Percentiles rank a stretch among this genome's conserved stretches.
Conservation (phyloP, 2,888 invertebrate species). For the Apoda limacodes region DNA sequence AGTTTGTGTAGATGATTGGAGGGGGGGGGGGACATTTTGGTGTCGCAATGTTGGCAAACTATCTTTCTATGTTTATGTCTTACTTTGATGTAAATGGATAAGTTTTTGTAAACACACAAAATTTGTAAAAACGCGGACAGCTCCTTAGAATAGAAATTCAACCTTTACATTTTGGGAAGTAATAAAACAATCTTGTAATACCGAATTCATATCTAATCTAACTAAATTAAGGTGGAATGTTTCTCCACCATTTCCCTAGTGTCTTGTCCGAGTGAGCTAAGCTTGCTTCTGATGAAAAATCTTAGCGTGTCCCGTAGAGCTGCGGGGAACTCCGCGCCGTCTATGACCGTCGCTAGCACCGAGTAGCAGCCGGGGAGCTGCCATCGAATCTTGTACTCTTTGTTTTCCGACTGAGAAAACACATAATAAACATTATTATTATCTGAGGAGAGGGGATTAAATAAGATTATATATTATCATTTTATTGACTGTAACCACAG, state of each 20-base stretch:
- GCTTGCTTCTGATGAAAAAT: slow-evolving; percentile 40
- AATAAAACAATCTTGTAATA: too few species aligned
- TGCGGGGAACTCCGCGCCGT: slow-evolving; percentile 33
- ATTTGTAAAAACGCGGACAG: too few species aligned
- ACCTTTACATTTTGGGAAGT: too few species aligned
- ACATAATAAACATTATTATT: slow-evolving; percentile 2
- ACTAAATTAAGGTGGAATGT: slow-evolving; percentile 16
- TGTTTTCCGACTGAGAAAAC: slow-evolving; percentile 73
- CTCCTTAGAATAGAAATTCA: too few species aligned
- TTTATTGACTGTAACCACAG: neutral
- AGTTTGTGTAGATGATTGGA: too few species aligned
- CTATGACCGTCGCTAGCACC: slow-evolving; percentile 45
- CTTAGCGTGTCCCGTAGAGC: slow-evolving; percentile 41
- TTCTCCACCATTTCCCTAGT: slow-evolving; percentile 20
- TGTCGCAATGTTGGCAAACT: too few species aligned
- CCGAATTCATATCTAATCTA: too few species aligned
- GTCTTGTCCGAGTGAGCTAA: slow-evolving; percentile 24
- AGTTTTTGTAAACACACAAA: too few species aligned
- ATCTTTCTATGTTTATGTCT: too few species aligned
- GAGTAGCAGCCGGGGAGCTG: slow-evolving; percentile 72
- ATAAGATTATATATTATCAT: neutral
- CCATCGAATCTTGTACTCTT: slow-evolving; percentile 71
- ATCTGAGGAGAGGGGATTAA: neutral
- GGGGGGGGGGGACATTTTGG: too few species aligned
- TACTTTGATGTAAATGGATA: too few species aligned